phyloP scores from a whole-genome alignment of 2,113 vertebrate species.

The Solea solea region DNA sequence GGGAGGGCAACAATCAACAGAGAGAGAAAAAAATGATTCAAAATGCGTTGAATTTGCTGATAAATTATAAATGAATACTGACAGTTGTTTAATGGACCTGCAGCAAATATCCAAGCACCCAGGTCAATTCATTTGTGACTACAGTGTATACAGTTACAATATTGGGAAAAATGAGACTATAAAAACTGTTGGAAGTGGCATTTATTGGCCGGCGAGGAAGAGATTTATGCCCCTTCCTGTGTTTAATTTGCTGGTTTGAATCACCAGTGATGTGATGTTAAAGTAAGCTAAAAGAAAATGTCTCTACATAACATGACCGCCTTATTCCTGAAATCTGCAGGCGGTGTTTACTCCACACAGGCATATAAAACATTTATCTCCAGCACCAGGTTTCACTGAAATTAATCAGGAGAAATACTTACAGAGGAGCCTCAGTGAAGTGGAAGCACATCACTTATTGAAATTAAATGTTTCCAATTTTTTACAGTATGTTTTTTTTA shows the following conservation, averaged over 20 bases:
- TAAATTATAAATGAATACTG: slow-evolving; percentile 27
- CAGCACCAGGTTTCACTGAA: slow-evolving; percentile 17
- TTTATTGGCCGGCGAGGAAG: not conserved
- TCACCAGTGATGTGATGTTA: slow-evolving; percentile 66
- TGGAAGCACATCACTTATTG: slow-evolving; percentile 33
- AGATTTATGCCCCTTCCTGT: slow-evolving; percentile 56
- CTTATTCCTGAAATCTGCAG: slow-evolving; percentile 53
- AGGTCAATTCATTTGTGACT: slow-evolving; percentile 33
- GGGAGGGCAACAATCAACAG: slow-evolving; percentile 17
- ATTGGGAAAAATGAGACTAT: slow-evolving; percentile 17
- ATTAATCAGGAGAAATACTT: slow-evolving; percentile 56
- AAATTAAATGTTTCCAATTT: slow-evolving; percentile 30
- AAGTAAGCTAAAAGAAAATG: slow-evolving; percentile 64
- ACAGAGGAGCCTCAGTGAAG: slow-evolving; percentile 14
- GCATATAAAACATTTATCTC: slow-evolving; percentile 53
- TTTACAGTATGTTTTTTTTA: slow-evolving; percentile 1
- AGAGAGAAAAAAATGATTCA: slow-evolving; percentile 6
- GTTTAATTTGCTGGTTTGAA: slow-evolving; percentile 75
- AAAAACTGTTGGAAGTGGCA: slow-evolving; percentile 21
- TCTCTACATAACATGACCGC: slow-evolving; percentile 55
- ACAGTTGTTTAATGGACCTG: slow-evolving; percentile 3
- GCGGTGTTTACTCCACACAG: slow-evolving; percentile 63
- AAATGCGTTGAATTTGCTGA: slow-evolving; percentile 20
- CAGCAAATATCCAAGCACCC: slow-evolving; percentile 10
- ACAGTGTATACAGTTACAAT: slow-evolving; percentile 15